Evolutionary conservation across 2,113 vertebrate genomes (phyloP), one percentile per base, ranked within the genome.

Genomic region (Dipodomys stephensi): DNA sequence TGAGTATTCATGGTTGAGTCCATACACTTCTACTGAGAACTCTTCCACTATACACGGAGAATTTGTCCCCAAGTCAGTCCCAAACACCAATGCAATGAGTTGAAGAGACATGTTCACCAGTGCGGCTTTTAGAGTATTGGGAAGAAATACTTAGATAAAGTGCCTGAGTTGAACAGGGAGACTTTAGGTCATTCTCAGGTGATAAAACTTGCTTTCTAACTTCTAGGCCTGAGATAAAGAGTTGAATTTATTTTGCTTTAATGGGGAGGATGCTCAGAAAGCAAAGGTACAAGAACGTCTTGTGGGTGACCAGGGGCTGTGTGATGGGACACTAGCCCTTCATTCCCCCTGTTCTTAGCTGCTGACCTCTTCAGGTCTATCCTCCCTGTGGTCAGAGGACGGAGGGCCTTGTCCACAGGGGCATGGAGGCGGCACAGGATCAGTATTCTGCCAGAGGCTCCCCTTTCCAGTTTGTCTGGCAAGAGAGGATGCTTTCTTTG

Each of bases 271-370:
- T 81, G 49, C 27, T 23, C 6, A 65, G 8, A 81, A 39, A 39
- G 25, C 39, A 57, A 16, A 1, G 25, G 12, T 11, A 39, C 4
- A 39, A 11, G 65, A 27, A 1, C 46, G 65, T 35, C 16, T 35
- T n/a, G 23, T 7, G 8, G 15, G 25, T 25, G 32, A 18, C 53
- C 44, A 20, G 53, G 60, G 69, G 32, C 9, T 64, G 3, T 23
- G 30, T 32, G n/a, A 39, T 6, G n/a, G 6, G 1, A 13, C 5
- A 22, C 6, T 6, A 2, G 12, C 30, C 11, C 15, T 46, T 30
- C 4, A 4, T 6, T 0, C 15, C 6, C 1, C 7, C 12, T 57
- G 12, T 57, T 15, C 53, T 57, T 46, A 28, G 22, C 27, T 62
- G 9, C 46, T 18, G 11, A 74, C n/a, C 9, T 27, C 12, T 12